Conservation (phyloP, 2,888 invertebrate species). For the Maniola hyperantus region DNA sequence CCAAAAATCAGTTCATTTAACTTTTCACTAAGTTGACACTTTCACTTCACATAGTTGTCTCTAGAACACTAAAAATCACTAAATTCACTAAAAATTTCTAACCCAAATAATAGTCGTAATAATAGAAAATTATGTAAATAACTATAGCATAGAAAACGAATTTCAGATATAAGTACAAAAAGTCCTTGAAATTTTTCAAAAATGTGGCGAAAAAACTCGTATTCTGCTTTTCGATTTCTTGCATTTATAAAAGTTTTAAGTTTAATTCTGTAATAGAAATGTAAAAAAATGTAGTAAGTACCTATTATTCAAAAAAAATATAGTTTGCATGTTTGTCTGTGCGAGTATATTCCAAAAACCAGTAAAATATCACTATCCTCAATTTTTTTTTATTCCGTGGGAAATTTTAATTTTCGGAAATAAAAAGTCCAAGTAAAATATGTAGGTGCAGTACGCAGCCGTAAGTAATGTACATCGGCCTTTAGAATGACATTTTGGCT, state of each 20-base stretch:
- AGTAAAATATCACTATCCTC: no score
- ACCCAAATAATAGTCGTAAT: conserved; percentile 72
- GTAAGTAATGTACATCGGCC: no score
- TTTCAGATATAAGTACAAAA: conserved; percentile 66
- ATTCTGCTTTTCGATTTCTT: conserved; percentile 32
- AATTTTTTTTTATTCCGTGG: no score
- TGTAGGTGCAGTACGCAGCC: no score
- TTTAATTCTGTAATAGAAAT: conserved; percentile 17
- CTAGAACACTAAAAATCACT: conserved; percentile 46
- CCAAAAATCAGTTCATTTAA: conserved; percentile 29
- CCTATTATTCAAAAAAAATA: neutral
- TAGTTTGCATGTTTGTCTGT: neutral
- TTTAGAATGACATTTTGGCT: no score
- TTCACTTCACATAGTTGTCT: conserved; percentile 62
- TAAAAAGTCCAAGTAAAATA: no score
- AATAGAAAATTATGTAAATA: conserved; percentile 68
- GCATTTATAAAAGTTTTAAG: conserved; percentile 29
- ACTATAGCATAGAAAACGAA: conserved; percentile 68
- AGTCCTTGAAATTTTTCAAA: conserved; percentile 59
- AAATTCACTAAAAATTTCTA: conserved; percentile 43
- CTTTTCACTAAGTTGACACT: conserved; percentile 35
- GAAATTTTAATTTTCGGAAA: no score
- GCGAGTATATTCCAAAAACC: neutral
- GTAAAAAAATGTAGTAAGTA: neutral
- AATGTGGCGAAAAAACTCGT: conserved; percentile 44